These are phyloP conservation scores for Watsonalla binaria DNA, from an alignment of 2,888 invertebrate species.

Conservation along the genomic window DNA sequence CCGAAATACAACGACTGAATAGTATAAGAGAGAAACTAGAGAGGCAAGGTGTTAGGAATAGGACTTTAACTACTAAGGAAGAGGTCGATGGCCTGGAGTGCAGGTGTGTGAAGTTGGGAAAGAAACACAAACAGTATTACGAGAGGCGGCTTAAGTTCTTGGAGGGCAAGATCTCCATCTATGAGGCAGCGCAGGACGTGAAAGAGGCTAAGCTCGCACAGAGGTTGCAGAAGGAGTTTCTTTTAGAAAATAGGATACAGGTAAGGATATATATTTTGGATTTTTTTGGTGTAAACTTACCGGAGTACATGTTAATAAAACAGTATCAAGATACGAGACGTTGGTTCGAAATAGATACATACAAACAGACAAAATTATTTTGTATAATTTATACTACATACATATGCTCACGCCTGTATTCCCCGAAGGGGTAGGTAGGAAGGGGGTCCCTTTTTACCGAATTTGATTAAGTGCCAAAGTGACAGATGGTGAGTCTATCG, in stretches of 20 bases:
- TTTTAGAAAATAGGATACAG: slow-evolving; percentile 71
- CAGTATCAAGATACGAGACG: no score
- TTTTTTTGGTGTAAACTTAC: no score
- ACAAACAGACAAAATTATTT: no score
- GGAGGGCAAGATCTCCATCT: slow-evolving; percentile 82
- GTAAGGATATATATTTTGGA: slow-evolving; percentile 29
- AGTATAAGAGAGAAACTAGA: slow-evolving; percentile 81
- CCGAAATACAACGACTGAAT: slow-evolving; percentile 81
- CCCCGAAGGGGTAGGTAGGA: no score
- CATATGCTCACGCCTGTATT: no score
- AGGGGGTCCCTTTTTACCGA: no score
- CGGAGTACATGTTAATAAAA: no score
- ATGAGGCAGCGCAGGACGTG: slow-evolving; percentile 82
- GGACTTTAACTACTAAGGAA: slow-evolving; percentile 61
- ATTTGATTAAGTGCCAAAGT: no score
- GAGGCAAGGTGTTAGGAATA: slow-evolving; percentile 76
- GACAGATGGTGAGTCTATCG: no score
- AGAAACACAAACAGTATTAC: slow-evolving; percentile 81
- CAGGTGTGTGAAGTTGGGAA: slow-evolving; percentile 73
- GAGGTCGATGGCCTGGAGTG: slow-evolving; percentile 68
- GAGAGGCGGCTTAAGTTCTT: slow-evolving; percentile 81
- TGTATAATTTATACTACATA: no score
- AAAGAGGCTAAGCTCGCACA: slow-evolving; percentile 80
- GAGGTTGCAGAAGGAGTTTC: slow-evolving; percentile 80
- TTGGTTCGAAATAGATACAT: no score